Conservation (phyloP, 1,140 invertebrate genomes). For the Bombus breviceps region DNA sequence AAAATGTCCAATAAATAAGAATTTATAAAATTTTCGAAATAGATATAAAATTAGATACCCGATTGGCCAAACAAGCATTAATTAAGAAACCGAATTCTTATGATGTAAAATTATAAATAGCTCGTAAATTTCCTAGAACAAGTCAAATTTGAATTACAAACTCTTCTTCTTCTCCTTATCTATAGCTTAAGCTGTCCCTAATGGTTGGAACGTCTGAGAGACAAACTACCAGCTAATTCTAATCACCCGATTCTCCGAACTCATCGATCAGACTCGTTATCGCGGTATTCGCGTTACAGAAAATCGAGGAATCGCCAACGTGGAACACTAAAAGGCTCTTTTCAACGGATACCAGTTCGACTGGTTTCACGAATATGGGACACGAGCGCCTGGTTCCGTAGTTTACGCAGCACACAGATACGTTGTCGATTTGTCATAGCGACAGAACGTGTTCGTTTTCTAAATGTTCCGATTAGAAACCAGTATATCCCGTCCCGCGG, state of each 20-base stretch:
- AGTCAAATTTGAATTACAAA: not conserved
- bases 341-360: conserved; percentile 31
- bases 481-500: conserved; percentile 10
- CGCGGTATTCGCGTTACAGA: not conserved
- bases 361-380: conserved; percentile 50
- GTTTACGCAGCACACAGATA: conserved; percentile 16
- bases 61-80: no score
- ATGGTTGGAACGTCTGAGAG: not conserved
- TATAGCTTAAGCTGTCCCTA: not conserved
- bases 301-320: not conserved
- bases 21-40: no score
- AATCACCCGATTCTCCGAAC: not conserved
- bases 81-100: no score
- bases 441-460: conserved; percentile 31
- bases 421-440: conserved; percentile 17
- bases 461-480: conserved; percentile 28
- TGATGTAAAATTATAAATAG: no score
- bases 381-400: conserved; percentile 21
- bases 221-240: not conserved
- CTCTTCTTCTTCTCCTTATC: not conserved
- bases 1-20: no score
- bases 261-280: conserved; percentile 1
- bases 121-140: no score
- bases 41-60: no score
- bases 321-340: conserved; percentile 10